Evolutionary conservation across 2,113 vertebrate genomes (phyloP).

Genomic region (Polypterus senegalus): DNA sequence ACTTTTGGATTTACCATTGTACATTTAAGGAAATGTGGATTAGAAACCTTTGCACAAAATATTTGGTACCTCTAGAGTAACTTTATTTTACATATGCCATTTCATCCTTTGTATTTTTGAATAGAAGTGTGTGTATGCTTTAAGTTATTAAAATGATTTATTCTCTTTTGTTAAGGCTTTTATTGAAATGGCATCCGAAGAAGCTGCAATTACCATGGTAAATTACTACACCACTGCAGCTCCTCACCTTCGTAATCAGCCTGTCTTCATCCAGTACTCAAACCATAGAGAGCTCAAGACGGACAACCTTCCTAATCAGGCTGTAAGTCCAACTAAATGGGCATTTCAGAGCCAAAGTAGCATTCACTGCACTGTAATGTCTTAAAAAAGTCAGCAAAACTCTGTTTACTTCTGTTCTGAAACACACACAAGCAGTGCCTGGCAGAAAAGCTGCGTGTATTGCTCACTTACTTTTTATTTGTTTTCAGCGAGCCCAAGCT

Average conservation of each 20-base stretch:
- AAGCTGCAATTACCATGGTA: slow-evolving; percentile 63
- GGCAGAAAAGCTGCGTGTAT: neutral
- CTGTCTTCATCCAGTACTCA: slow-evolving; percentile 71
- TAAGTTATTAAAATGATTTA: neutral
- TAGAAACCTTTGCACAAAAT: no score
- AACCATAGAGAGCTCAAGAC: slow-evolving; percentile 63
- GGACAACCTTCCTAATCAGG: slow-evolving; percentile 50
- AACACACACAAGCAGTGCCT: no score
- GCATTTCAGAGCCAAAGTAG: no score
- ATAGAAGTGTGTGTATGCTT: neutral
- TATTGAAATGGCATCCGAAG: slow-evolving; percentile 75
- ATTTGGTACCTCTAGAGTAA: slow-evolving; percentile 13
- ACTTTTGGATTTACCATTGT: no score
- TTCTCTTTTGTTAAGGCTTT: slow-evolving; percentile 55
- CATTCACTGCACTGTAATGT: no score
- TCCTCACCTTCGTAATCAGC: slow-evolving; percentile 51
- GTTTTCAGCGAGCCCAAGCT: slow-evolving; percentile 45
- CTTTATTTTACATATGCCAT: slow-evolving; percentile 1
- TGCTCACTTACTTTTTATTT: neutral
- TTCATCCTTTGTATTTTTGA: neutral
- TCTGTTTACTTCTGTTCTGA: no score
- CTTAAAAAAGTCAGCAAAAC: no score
- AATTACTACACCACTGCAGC: slow-evolving; percentile 49
- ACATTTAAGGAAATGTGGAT: no score
- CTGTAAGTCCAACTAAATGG: slow-evolving; percentile 45